A percentile compares a stretch with the other conserved stretches of the same genome.
Evolutionary conservation across 2,797 vertebrate genomes (phyloP).

Genomic region (Hyperoplus immaculatus): DNA sequence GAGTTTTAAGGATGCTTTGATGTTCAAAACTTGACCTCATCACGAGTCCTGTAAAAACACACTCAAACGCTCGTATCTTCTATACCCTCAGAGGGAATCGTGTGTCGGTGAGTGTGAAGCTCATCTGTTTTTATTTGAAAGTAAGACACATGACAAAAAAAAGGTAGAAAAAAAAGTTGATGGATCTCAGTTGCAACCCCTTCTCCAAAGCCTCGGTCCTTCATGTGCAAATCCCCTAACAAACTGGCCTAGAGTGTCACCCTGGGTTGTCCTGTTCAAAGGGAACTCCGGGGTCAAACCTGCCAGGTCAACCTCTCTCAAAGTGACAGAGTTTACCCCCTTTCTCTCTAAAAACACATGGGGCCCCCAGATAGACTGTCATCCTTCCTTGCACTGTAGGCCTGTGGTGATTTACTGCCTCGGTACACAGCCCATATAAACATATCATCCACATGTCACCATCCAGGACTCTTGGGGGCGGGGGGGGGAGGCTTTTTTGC

Average conservation of each 20-base stretch:
- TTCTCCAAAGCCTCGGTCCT: constrained; percentile 63
- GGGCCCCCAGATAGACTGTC: constrained; percentile 68
- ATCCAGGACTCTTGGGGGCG: constrained; percentile 29
- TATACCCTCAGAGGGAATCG: constrained; percentile 7
- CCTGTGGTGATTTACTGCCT: constrained; percentile 77
- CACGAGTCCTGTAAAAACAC: constrained; percentile 41
- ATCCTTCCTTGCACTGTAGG: constrained; percentile 63
- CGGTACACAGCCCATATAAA: constrained; percentile 75
- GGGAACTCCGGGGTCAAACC: constrained; percentile 74
- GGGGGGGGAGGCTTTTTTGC: constrained; percentile 39
- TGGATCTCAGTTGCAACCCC: constrained; percentile 54
- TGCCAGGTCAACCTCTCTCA: constrained; percentile 72
- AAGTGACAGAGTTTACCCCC: constrained; percentile 75
- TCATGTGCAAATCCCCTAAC: constrained; percentile 80
- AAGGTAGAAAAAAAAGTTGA: constrained; percentile 18
- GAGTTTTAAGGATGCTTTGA: constrained; percentile 58
- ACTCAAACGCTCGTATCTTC: constrained; percentile 21
- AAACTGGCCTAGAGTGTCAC: constrained; percentile 70
- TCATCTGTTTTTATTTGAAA: constrained; percentile 65
- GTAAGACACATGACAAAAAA: constrained; percentile 30
- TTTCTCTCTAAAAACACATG: constrained; percentile 75
- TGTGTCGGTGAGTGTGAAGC: constrained; percentile 36
- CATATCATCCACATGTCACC: constrained; percentile 78
- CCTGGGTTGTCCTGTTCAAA: constrained; percentile 79
- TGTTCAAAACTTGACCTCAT: constrained; percentile 51